Conservation (phyloP, 2,797 vertebrate genomes). For the Sebastes hubbsi region DNA sequence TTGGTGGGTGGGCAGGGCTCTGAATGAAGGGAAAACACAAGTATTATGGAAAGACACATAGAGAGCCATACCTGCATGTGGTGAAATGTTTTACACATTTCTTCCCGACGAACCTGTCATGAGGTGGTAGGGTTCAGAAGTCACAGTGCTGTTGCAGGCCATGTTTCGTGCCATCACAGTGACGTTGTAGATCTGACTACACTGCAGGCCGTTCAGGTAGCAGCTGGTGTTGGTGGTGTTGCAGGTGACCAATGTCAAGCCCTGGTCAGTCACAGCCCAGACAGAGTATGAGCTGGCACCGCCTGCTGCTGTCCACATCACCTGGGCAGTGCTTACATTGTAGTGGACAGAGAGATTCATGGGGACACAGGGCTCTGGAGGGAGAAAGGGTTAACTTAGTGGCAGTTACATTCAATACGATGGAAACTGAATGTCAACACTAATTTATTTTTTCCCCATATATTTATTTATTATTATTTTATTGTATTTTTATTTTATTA, state of each 20-base stretch:
- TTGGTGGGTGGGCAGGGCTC: conserved; percentile 80
- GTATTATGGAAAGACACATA: neutral
- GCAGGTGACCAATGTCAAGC: conserved; percentile 29
- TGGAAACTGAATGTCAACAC: neutral
- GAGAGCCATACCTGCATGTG: neutral
- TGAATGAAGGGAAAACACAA: conserved; percentile 24
- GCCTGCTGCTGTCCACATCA: conserved; percentile 49
- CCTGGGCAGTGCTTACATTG: conserved; percentile 33
- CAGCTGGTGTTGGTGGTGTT: conserved; percentile 56
- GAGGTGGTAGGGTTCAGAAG: conserved; percentile 43
- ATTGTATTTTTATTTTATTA: neutral
- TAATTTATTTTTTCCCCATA: accelerated
- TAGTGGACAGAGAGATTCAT: conserved; percentile 56
- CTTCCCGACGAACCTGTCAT: conserved; percentile 66
- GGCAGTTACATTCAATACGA: neutral
- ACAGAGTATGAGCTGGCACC: conserved; percentile 60
- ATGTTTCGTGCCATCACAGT: conserved; percentile 62
- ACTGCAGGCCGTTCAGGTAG: conserved; percentile 67
- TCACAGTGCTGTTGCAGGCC: conserved; percentile 48
- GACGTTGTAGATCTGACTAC: conserved; percentile 74
- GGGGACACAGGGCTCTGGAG: conserved; percentile 70
- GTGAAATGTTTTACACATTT: neutral
- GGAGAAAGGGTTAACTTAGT: neutral
- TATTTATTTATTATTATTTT: no score
- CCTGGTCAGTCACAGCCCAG: conserved; percentile 45